Evolutionary conservation across 2,888 invertebrate species (phyloP), one percentile per base, ranked within the genome.

Genomic region (Dendrolimus houi): DNA sequence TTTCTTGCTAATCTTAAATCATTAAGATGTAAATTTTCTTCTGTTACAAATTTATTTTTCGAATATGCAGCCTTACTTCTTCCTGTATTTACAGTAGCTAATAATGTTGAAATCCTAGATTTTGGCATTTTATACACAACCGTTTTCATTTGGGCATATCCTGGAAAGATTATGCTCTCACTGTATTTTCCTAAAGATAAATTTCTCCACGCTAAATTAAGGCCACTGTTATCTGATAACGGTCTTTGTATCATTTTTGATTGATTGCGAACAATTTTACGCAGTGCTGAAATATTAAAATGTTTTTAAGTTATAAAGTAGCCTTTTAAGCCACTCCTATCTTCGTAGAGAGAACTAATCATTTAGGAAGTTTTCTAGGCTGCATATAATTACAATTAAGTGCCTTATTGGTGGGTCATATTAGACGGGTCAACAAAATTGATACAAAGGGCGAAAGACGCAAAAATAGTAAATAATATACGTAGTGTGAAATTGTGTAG

Each of bases 161-260:
- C 74, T 7, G 79, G 74, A 54, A 74, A 68, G 54, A 75, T 62
- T 13, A 74, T 63, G 0, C 61, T 65, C 55, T 74, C 71, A 7
- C 62, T 59, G 1, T 40, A 42, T 17, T 58, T 0, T 12, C 54
- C 54, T 40, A 55, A 54, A 7, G 67, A 64, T 9, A 52, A 53
- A 56, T 73, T 74, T 29, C 54, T 67, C 69, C 68, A 70, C 53
- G 60, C 41, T 12, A 60, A 55, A 47, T 58, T 61, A n/a, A 58
- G 57, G 29, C 57, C 65, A 12, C 62, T 64, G 10, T 59, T 64
- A 2, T 81, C 83, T 64, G 83, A 85, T 59, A 85, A 87, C 2
- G 87, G 85, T 54, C 75, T 77, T 61, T 81, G 86, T 12, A 87
- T 79, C 88, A 89, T 89, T 77, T 87, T 88, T 2, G 84, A 81